Evolutionary conservation across 2,113 vertebrate genomes (phyloP), one percentile per base, ranked within the genome.

Genomic region (Mustela lutreola): DNA sequence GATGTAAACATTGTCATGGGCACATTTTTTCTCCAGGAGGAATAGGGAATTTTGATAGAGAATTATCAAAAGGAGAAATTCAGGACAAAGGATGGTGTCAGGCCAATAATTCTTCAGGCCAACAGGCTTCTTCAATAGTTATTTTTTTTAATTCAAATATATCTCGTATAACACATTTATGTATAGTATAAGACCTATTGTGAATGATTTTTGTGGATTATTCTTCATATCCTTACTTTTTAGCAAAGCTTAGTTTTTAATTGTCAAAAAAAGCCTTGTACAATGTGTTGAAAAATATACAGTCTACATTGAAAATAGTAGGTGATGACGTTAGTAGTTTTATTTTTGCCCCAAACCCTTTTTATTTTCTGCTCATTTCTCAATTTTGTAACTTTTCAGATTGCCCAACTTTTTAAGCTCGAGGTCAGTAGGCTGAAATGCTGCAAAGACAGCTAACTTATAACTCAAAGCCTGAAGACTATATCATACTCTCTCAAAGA

Each of bases 371-470:
- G 0, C 16, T 67, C 53, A n/a, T 86, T 95, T 96, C 62, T 94
- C 79, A 89, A 62, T 73, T 95, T 91, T 83, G 67, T 75, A 81
- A 96, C 65, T 97, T 94, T 97, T 93, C 48, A 85, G 31, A 48
- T 79, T 73, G 11, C 53, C 8, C 18, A 92, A 89, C 63, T 75
- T 88, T 85, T 76, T 87, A 80, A 94, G 56, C 60, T 89, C 8
- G 12, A 80, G 73, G 76, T 97, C 85, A 96, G 53, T 36, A 91
- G 86, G 58, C 62, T 60, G n/a, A 88, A 96, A 73, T 75, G 45
- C 70, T 94, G 36, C 14, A 96, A 81, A 96, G 45, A 89, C 1
- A 62, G 63, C 39, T 93, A 73, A 85, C 63, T 70, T 93, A 39
- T 19, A 91, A 80, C 76, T 91, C 63, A 94, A 94, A 97, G 56